A percentile compares a stretch with the other conserved stretches of the same genome.
Conservation (phyloP, 2,797 vertebrate species). For the Hyperoplus lanceolatus region DNA sequence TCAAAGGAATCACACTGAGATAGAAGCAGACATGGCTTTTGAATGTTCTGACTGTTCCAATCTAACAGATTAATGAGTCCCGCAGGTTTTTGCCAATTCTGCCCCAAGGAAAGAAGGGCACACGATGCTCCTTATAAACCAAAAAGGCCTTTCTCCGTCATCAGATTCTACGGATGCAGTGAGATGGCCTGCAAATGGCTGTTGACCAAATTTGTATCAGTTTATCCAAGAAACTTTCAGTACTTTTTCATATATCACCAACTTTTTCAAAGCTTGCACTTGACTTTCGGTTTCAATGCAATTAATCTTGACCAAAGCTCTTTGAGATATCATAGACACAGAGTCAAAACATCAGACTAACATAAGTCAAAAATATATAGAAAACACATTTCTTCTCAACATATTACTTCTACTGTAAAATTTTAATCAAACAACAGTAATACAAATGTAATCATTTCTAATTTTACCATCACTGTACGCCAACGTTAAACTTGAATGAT, state of each 20-base stretch:
- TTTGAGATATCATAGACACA: constrained; percentile 27
- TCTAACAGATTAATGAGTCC: constrained; percentile 85
- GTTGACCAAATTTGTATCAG: constrained; percentile 64
- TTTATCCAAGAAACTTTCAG: constrained; percentile 53
- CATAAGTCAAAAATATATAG: background rate
- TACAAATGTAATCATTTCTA: background rate
- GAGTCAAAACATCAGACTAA: constrained; percentile 27
- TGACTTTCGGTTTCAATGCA: constrained; percentile 18
- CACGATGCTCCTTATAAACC: constrained; percentile 75
- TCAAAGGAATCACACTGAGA: constrained; percentile 70
- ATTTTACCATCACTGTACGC: background rate
- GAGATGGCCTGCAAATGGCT: constrained; percentile 54
- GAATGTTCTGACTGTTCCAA: constrained; percentile 83
- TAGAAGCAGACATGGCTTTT: constrained; percentile 69
- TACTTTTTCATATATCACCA: constrained; percentile 52
- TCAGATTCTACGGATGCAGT: constrained; percentile 59
- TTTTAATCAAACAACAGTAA: background rate
- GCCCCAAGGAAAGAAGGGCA: constrained; percentile 74
- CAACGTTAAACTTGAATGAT: background rate
- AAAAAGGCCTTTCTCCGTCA: constrained; percentile 68
- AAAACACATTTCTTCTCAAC: background rate
- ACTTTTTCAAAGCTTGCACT: constrained; percentile 47
- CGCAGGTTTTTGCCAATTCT: constrained; percentile 65
- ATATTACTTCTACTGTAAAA: constrained; percentile 2
- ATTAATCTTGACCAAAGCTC: constrained; percentile 51